phyloP scores from a whole-genome alignment of 2,797 vertebrate species.

The Chiloscyllium punctatum region DNA sequence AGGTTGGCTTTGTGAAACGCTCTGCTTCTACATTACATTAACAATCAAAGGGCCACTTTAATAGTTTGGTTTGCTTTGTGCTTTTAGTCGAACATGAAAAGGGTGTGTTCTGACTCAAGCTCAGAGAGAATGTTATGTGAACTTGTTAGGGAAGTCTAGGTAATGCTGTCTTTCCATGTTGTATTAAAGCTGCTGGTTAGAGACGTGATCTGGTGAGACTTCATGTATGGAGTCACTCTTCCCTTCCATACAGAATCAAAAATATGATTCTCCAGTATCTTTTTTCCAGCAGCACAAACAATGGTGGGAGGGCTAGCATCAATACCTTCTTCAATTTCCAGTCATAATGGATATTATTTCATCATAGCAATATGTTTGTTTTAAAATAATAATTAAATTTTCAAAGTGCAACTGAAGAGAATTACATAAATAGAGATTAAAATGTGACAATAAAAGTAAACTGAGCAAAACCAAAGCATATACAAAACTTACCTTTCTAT shows the following conservation, averaged over 20 bases:
- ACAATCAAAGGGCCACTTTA: not conserved
- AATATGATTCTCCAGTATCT: not conserved
- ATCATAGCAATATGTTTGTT: not conserved
- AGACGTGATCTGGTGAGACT: not conserved
- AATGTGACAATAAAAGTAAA: not conserved
- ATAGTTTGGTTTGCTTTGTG: not conserved
- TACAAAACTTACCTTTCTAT: not conserved
- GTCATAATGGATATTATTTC: not conserved
- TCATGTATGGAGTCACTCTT: not conserved
- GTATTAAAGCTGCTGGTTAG: slow-evolving; percentile 1
- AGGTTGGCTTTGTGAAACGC: not conserved
- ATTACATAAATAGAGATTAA: not conserved
- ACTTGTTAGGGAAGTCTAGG: not conserved
- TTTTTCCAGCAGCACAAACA: not conserved
- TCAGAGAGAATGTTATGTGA: not conserved
- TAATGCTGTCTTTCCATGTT: not conserved
- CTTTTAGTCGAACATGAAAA: not conserved
- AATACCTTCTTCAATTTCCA: not conserved
- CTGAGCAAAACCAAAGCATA: not conserved
- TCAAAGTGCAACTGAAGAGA: not conserved
- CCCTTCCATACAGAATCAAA: not conserved
- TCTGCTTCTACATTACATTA: not conserved
- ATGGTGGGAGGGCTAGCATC: not conserved
- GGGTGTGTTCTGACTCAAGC: not conserved
- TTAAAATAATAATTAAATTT: not conserved